These are phyloP conservation scores for Spialia ferax DNA, from an alignment of 2,888 invertebrate species.

Conservation along the genomic window DNA sequence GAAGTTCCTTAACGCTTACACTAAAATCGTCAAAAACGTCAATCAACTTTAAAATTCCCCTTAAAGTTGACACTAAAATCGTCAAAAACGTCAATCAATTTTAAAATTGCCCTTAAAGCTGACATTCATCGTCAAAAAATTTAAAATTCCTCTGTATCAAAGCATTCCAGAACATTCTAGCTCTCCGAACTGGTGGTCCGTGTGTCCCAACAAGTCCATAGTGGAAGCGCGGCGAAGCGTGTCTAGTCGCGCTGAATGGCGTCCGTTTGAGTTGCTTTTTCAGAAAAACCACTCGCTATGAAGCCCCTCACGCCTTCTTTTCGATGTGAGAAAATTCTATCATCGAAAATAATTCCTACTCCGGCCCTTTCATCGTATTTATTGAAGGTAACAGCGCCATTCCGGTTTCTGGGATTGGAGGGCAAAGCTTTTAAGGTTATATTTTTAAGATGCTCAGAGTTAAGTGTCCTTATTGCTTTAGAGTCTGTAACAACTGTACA, in stretches of 20 bases:
- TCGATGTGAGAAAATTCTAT: slow-evolving; percentile 73
- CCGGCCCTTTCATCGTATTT: slow-evolving; percentile 63
- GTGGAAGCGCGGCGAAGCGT: slow-evolving; percentile 60
- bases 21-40: no score
- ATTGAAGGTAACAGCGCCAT: slow-evolving; percentile 47
- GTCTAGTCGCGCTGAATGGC: slow-evolving; percentile 58
- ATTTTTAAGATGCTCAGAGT: not conserved
- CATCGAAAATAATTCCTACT: slow-evolving; percentile 70
- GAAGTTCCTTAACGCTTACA: no score
- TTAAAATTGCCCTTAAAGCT: no score
- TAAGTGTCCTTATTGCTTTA: slow-evolving; percentile 24
- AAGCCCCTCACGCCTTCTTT: slow-evolving; percentile 63
- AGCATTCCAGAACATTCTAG: not conserved
- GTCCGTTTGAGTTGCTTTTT: slow-evolving; percentile 67
- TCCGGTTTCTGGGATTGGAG: slow-evolving; percentile 48
- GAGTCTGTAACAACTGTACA: not conserved
- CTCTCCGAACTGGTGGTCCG: slow-evolving; percentile 40
- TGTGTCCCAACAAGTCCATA: slow-evolving; percentile 56
- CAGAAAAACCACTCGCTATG: slow-evolving; percentile 73
- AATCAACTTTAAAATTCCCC: no score
- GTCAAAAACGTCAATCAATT: no score
- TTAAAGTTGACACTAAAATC: no score
- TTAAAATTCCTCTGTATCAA: not conserved
- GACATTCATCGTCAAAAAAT: no score
- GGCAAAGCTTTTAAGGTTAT: slow-evolving; percentile 18